Evolutionary conservation across 2,888 invertebrate genomes (phyloP), one percentile per base, ranked within the genome.

Genomic region (Loripinus fragilis): DNA sequence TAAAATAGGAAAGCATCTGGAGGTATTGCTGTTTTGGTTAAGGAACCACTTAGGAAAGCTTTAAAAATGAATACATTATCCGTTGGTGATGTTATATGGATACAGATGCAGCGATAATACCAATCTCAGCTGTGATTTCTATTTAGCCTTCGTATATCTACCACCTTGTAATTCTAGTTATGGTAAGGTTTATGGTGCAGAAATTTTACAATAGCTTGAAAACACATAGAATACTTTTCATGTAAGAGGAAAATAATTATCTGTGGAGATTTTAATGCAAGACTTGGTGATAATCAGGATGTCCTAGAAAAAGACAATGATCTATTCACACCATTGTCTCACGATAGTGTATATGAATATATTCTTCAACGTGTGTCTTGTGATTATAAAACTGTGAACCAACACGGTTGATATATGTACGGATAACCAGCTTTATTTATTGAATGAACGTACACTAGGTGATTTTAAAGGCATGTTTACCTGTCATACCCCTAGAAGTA

Each of bases 211-310:
- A 48, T 15, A 48, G 17, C 48, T 48, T 15, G 48, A 48, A 48
- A 48, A 48, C 48, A 48, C 3, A 48, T 17, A 20, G 48, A 48
- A 48, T 48, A 20, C 48, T 48, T 48, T 48, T 48, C 48, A 48
- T 55, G 55, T 55, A 55, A 55, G 28, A 28, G 55, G 23, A 55
- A 55, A 55, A 28, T 55, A 55, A n/a, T 55, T 23, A 7, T 55
- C 10, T 55, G 25, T 55, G 55, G 55, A 12, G 55, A 55, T 25
- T 55, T 55, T 25, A 55, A 55, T 25, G 55, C 55, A 55, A 55
- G 55, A 23, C 2, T 55, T 23, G 55, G 55, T 2, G 23, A 28
- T 15, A 55, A 25, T 8, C 7, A 5, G 5, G 55, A 55, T 55
- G 15, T 55, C 7, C 2, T 55, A 55, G 25, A 55, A 5, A 55